phyloP scores from a whole-genome alignment of 2,113 vertebrate genomes.

The Cyprinodon variegatus region DNA sequence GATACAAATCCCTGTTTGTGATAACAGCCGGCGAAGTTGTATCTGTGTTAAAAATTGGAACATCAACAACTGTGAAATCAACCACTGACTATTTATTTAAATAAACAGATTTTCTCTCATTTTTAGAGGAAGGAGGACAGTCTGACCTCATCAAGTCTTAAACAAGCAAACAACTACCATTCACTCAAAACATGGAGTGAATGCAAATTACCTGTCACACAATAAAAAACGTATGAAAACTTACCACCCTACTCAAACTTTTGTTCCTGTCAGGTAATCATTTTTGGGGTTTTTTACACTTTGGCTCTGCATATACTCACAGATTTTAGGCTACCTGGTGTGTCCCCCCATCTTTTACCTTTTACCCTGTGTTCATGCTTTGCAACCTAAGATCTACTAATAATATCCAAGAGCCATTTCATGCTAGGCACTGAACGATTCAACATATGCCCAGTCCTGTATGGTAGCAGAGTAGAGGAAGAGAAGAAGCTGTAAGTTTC shows the following conservation, averaged over 20 bases:
- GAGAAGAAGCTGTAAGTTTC: constrained; percentile 50
- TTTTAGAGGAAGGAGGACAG: background rate
- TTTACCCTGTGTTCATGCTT: constrained; percentile 10
- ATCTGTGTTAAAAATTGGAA: background rate
- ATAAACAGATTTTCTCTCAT: constrained; percentile 9
- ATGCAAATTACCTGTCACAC: background rate
- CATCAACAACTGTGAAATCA: background rate
- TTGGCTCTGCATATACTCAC: background rate
- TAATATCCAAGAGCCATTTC: constrained; percentile 40
- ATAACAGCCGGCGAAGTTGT: background rate
- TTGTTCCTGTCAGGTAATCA: constrained; percentile 1
- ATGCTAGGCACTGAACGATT: constrained; percentile 52
- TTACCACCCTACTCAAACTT: constrained; percentile 14
- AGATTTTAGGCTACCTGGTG: background rate
- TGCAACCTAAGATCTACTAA: constrained; percentile 33
- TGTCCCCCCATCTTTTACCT: background rate
- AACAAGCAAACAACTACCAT: background rate
- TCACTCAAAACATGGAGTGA: background rate
- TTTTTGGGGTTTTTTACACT: background rate
- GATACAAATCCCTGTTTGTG: background rate
- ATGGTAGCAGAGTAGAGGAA: constrained; percentile 31
- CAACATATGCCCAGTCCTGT: constrained; percentile 60
- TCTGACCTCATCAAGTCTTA: background rate
- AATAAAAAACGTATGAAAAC: background rate
- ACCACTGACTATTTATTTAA: constrained; percentile 23